Evolutionary conservation across 64 coral and sea anemone species (phyloP).

Genomic region (Dendrophyllia cribrosa): DNA sequence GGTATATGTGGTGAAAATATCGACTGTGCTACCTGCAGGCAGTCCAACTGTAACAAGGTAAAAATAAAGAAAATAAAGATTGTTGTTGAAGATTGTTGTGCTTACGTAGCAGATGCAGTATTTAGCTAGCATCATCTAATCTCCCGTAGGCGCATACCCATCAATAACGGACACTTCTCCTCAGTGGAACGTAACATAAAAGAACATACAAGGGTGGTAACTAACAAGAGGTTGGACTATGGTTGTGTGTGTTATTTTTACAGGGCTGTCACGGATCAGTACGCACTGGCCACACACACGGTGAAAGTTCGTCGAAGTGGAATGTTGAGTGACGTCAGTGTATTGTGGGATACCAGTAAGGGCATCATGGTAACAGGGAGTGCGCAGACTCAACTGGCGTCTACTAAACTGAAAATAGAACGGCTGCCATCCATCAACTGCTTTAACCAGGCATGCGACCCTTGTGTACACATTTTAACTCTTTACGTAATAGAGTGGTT

Average conservation of each 20-base stretch:
- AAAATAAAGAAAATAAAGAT: no score
- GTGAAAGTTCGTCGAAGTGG: slow-evolving; percentile 84
- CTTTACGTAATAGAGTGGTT: neutral
- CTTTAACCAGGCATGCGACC: slow-evolving; percentile 69
- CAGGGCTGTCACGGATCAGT: slow-evolving; percentile 6
- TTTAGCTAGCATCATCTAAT: no score
- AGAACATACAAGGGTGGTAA: no score
- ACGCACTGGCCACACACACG: slow-evolving; percentile 79
- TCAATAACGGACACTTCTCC: no score
- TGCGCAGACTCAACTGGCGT: slow-evolving; percentile 28
- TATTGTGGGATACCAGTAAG: slow-evolving; percentile 80
- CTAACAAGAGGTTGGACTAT: no score
- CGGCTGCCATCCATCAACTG: slow-evolving; percentile 79
- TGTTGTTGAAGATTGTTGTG: no score
- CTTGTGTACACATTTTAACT: neutral
- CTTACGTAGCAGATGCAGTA: no score
- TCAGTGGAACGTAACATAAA: no score
- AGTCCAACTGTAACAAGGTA: no score
- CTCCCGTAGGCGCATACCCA: no score
- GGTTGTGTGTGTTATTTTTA: neutral
- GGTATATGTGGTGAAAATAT: no score
- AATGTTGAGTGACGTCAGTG: slow-evolving; percentile 79
- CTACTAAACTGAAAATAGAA: slow-evolving; percentile 60
- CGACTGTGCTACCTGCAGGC: no score
- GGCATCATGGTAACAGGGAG: slow-evolving; percentile 52